A percentile compares a stretch with the other conserved stretches of the same genome.
phyloP scores from a whole-genome alignment of 92 coral and sea anemone species.

The Galaxea fascicularis region DNA sequence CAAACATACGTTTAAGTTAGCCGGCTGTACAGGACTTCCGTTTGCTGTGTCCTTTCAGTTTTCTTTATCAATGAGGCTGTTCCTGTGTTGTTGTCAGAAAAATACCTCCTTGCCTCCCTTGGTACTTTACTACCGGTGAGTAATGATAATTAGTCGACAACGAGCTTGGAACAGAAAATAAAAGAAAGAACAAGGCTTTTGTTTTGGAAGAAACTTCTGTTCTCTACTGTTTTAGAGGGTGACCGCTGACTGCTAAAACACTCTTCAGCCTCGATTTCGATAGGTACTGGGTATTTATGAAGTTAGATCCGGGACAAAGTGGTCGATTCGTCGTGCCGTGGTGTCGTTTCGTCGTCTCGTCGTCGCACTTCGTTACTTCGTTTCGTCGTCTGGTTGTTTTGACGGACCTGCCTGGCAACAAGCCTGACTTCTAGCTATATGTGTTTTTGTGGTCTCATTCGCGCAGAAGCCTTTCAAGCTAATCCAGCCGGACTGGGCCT shows the following conservation, averaged over 20 bases:
- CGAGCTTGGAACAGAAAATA: slow-evolving; percentile 16
- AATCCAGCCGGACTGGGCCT: too few species aligned
- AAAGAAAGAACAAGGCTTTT: slow-evolving; percentile 25
- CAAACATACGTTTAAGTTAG: background rate
- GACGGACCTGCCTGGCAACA: too few species aligned
- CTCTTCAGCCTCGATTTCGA: slow-evolving; percentile 23
- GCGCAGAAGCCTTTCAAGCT: too few species aligned
- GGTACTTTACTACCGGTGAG: background rate
- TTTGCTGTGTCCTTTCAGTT: background rate
- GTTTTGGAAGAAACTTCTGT: slow-evolving; percentile 35
- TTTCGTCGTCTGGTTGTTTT: too few species aligned
- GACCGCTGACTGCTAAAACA: slow-evolving; percentile 28
- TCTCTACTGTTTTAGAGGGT: background rate
- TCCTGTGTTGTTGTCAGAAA: background rate
- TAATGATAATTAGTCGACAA: background rate
- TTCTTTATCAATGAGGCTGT: background rate
- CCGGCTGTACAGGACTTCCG: too few species aligned
- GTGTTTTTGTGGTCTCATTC: too few species aligned
- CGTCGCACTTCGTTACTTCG: too few species aligned
- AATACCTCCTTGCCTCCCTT: slow-evolving; percentile 3
- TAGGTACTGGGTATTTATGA: background rate
- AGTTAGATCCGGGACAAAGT: too few species aligned
- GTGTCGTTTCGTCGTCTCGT: too few species aligned
- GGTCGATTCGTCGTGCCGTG: too few species aligned
- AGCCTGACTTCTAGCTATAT: too few species aligned